Base-by-base conservation (phyloP, 2,113 vertebrate genomes). In the Lota lota region DNA sequence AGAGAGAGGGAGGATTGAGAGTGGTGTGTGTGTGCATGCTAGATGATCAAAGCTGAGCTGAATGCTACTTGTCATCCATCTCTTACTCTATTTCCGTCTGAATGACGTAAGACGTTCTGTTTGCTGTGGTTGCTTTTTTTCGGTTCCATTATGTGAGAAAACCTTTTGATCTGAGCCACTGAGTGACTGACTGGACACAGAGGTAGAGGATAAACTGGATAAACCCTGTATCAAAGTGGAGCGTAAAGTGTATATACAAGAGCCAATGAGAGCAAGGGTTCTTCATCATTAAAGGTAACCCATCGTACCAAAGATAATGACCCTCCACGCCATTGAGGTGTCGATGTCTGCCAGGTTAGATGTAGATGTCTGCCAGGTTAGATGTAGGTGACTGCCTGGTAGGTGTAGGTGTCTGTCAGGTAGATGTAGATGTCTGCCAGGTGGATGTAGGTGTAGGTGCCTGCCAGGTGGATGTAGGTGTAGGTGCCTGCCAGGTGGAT, bases 121-220 rank as follows among this genome's bases (percentile, higher is more conserved):
- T 64, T 60, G 65, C 69, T 58, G 75, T 56, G 70, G 77, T 78
- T 77, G 20, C 61, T 64, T 72, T 77, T 69, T 69, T 73, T 69
- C 47, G 67, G 66, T 63, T 71, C 66, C 72, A 77, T 83, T 79
- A 73, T 36, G 0, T 65, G 65, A 21, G 19, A 60, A 20, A 60
- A 22, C 58, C 63, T 61, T 76, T 70, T 73, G 69, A 79, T 79
- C 71, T 70, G 59, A 62, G 2, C 64, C 63, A 18, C 28, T 67
- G 74, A 75, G 64, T 74, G 50, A 72, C 12, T 19, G 40, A 21
- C 7, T 16, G 36, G 10, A 47, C 28, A 19, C 18, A 47, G 40
- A 5, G 14, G 17, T 57, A 61, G 50, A 4, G 19, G 20, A 22
- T 21, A 14, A 64, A 68, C 40, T 22, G 70, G 59, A 21, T 0